phyloP scores from a whole-genome alignment of 2,888 invertebrate species.

The Antheraea yamamai region DNA sequence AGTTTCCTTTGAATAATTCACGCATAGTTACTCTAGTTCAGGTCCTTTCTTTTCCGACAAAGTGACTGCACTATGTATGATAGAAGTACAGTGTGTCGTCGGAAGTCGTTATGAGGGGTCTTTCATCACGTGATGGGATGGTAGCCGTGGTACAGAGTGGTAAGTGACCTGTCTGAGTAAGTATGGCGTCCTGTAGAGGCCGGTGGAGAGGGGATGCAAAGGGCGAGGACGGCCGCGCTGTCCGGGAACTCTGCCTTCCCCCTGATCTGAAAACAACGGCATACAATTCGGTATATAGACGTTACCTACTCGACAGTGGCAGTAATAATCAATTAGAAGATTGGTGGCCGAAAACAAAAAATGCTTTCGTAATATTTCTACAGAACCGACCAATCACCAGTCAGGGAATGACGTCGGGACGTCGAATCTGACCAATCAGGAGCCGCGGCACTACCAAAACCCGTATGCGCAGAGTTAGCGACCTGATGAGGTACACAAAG shows the following conservation, averaged over 20 bases:
- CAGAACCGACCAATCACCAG: conserved; percentile 34
- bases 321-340: no score
- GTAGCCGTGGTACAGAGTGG: no score
- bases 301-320: no score
- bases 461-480: conserved; percentile 47
- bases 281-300: not conserved
- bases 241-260: conserved; percentile 19
- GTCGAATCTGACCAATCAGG: conserved; percentile 40
- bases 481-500: conserved; percentile 50
- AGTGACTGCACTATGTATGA: no score
- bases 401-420: conserved; percentile 28
- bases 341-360: not conserved
- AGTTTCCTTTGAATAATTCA: no score
- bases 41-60: no score
- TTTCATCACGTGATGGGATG: no score
- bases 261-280: conserved; percentile 27
- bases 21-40: no score
- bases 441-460: conserved; percentile 42
- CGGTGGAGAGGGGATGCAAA: not conserved
- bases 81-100: no score
- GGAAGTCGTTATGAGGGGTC: no score
- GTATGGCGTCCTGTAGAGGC: conserved; percentile 35
- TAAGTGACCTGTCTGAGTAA: conserved; percentile 54
- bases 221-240: not conserved
- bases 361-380: not conserved